Conservation (phyloP, 2,888 invertebrate species). For the Tuberolachnus salignus region DNA sequence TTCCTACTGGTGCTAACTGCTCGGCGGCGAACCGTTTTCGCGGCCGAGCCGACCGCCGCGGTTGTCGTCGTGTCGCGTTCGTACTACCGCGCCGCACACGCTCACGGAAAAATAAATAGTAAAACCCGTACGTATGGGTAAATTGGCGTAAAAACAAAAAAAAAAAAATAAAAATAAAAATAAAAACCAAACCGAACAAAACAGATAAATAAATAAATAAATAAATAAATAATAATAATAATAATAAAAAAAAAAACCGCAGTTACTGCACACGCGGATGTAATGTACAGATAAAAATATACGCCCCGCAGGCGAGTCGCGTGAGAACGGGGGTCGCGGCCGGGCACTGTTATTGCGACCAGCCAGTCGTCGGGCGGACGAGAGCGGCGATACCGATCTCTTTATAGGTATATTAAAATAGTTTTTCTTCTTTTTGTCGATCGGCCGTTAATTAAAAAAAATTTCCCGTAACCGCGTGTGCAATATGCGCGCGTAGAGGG, state of each 20-base stretch:
- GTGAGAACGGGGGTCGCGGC: constrained; percentile 24
- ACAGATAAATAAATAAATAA: too few species aligned
- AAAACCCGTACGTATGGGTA: background rate
- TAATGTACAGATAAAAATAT: too few species aligned
- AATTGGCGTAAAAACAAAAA: constrained; percentile 2
- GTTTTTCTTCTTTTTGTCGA: constrained; percentile 36
- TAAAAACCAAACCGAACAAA: too few species aligned
- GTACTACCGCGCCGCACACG: too few species aligned
- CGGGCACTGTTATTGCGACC: too few species aligned
- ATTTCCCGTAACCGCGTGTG: constrained; percentile 32
- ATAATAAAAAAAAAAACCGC: background rate
- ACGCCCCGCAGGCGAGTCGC: constrained; percentile 6
- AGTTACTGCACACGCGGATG: background rate
- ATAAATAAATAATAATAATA: too few species aligned
- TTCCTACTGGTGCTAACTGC: background rate
- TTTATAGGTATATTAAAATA: too few species aligned
- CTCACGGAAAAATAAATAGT: background rate
- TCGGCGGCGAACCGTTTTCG: background rate
- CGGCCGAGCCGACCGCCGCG: too few species aligned
- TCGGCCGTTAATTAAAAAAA: constrained; percentile 49
- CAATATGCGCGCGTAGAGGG: too few species aligned
- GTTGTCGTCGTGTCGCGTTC: background rate
- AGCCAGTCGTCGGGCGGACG: background rate
- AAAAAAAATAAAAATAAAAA: too few species aligned
- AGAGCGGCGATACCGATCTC: constrained; percentile 31